These are phyloP conservation scores for Rhamnusium bicolor DNA, from an alignment of 2,888 invertebrate species.

Conservation along the genomic window DNA sequence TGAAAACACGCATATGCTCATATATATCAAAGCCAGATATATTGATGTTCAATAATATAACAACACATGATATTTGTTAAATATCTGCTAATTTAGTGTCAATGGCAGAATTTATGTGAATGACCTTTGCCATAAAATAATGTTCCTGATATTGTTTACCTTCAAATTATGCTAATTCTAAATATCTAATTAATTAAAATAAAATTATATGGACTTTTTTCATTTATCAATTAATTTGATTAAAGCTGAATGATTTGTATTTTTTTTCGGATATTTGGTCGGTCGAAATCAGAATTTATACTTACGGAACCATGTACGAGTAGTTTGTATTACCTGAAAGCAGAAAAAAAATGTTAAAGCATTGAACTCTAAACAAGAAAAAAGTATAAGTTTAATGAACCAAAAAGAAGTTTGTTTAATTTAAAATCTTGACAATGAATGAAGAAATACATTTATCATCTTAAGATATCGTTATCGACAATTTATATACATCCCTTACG, in stretches of 20 bases:
- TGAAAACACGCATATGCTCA: background rate
- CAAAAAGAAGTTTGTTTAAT: background rate
- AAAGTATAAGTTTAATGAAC: background rate
- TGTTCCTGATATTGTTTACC: conserved; percentile 49
- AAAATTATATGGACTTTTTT: conserved; percentile 3
- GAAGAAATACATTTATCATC: background rate
- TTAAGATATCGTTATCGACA: background rate
- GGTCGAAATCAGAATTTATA: background rate
- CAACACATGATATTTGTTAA: background rate
- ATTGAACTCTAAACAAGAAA: background rate
- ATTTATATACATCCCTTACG: conserved; percentile 5
- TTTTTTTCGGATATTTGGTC: background rate
- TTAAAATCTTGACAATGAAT: background rate
- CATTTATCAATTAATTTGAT: background rate
- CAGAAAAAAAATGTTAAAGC: background rate
- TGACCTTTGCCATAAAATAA: conserved; percentile 43
- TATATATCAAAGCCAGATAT: background rate
- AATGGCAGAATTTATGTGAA: conserved; percentile 50
- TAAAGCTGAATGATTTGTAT: background rate
- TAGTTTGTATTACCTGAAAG: background rate
- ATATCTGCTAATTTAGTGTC: conserved; percentile 38
- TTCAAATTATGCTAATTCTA: conserved; percentile 50
- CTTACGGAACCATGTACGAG: background rate
- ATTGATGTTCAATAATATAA: background rate
- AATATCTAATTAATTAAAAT: conserved; percentile 36